These are phyloP conservation scores for Zaprionus lineosus DNA, from an alignment of 2,888 invertebrate species.

Conservation along the genomic window DNA sequence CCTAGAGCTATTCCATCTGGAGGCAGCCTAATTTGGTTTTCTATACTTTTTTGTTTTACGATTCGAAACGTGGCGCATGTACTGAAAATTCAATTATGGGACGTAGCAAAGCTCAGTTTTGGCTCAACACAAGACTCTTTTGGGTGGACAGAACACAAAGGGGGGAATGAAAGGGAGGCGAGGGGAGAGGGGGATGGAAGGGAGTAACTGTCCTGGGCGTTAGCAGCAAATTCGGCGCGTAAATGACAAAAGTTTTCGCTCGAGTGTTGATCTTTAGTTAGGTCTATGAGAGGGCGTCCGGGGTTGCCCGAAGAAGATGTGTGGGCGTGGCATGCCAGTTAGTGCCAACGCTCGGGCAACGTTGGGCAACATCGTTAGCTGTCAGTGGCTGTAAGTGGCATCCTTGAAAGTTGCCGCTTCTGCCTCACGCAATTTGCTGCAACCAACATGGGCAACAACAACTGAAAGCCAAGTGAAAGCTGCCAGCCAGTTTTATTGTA, in stretches of 20 bases:
- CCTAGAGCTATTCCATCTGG: conserved; percentile 9
- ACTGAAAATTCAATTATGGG: conserved; percentile 72
- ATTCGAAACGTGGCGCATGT: conserved; percentile 43
- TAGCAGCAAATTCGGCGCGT: conserved; percentile 66
- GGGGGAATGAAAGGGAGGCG: conserved; percentile 12
- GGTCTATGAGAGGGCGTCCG: conserved; percentile 27
- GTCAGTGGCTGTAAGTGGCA: conserved; percentile 72
- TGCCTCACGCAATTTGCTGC: conserved; percentile 71
- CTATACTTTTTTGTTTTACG: conserved; percentile 26
- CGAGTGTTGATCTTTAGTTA: conserved; percentile 72
- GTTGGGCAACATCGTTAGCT: conserved; percentile 74
- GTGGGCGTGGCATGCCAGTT: conserved; percentile 20
- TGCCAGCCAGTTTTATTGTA: conserved; percentile 17
- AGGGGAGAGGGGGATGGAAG: background rate
- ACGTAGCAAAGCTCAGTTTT: conserved; percentile 15
- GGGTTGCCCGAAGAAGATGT: background rate
- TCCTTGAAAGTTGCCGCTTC: conserved; percentile 69
- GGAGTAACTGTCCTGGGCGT: conserved; percentile 4
- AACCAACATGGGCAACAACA: conserved; percentile 37
- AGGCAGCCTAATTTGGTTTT: conserved; percentile 22
- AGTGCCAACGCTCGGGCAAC: conserved; percentile 44
- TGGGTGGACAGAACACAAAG: background rate
- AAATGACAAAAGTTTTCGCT: conserved; percentile 73
- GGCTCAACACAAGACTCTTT: background rate
- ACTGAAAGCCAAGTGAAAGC: conserved; percentile 2